Base-by-base conservation (phyloP, 2,888 invertebrate species). In the Trichogramma dendrolimi region DNA sequence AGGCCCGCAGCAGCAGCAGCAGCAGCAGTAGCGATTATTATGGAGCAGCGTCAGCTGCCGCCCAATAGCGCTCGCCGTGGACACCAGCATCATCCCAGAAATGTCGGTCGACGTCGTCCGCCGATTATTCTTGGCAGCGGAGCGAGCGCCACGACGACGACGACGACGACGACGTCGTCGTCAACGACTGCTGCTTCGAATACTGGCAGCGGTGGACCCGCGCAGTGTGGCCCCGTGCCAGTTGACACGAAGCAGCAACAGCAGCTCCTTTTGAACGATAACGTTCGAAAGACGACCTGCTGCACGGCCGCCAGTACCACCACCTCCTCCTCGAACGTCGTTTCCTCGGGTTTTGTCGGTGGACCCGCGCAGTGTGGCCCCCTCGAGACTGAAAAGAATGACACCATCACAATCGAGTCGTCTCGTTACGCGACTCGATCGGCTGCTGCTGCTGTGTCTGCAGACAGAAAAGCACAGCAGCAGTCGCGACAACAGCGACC, bases 321-420 rank as follows among this genome's bases (percentile, higher is more conserved):
- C 41, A 52, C 51, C 27, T n/a, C 55, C 39, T 55, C 55, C 41
- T 55, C 51, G 55, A 60, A 8, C 8, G 2, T 39, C n/a, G 8
- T 14, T 48, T 54, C 63, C 59, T 63, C 60, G 47, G 27, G 52
- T 58, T 50, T 67, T 65, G 68, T 71, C 75, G 74, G 76, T 71
- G 78, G 78, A 79, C 78, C 79, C 78, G 78, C 79, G 78, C 79
- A 78, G 79, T 78, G 78, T 79, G 79, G 78, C 76, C 74, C 78
- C 73, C 73, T 72, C 72, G 75, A 71, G 60, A 65, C 43, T 43
- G 38, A 50, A 8, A 10, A 27, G 52, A 60, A 62, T 46, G 14
- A 44, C 52, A 54, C 55, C 60, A 54, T 54, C 60, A 27, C 27
- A 27, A 27, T 27, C 27, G 27, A 27, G 27, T 27, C 27, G 27